Percentiles rank a stretch among this genome's conserved stretches.
Conservation (phyloP, 53 echinoderm and acorn worm species). For the Hippasteria phrygiana region DNA sequence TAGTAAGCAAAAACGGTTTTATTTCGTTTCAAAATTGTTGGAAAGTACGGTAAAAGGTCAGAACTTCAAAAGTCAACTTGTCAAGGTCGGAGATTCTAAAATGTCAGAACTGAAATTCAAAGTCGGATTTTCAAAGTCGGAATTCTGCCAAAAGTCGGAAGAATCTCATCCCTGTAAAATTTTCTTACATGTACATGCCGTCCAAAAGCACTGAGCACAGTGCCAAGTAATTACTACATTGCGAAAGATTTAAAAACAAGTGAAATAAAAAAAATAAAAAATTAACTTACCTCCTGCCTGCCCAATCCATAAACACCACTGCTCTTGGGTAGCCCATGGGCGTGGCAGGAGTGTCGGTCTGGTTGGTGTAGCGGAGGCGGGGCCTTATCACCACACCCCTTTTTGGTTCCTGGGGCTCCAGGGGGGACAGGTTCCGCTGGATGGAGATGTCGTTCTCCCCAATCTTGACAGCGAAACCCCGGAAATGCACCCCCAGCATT, state of each 20-base stretch:
- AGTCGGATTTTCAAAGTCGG: no score
- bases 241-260: background rate
- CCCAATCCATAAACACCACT: background rate
- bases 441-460: slow-evolving; percentile 52
- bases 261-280: background rate
- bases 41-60: no score
- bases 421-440: slow-evolving; percentile 5
- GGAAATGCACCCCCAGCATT: background rate
- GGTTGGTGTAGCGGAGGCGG: slow-evolving; percentile 35
- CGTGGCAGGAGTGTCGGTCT: background rate
- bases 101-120: no score
- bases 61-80: no score
- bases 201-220: no score
- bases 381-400: slow-evolving; percentile 1
- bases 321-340: slow-evolving; percentile 44
- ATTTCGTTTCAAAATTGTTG: no score
- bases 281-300: slow-evolving; percentile 13
- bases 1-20: no score
- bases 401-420: background rate
- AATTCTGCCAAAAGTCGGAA: no score
- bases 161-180: no score
- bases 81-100: no score
- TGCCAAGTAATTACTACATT: background rate
- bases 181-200: no score
- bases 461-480: slow-evolving; percentile 36